Percentiles rank a stretch among this genome's conserved stretches.
phyloP scores from a whole-genome alignment of 2,888 invertebrate species.

The Eupsilia transversa region DNA sequence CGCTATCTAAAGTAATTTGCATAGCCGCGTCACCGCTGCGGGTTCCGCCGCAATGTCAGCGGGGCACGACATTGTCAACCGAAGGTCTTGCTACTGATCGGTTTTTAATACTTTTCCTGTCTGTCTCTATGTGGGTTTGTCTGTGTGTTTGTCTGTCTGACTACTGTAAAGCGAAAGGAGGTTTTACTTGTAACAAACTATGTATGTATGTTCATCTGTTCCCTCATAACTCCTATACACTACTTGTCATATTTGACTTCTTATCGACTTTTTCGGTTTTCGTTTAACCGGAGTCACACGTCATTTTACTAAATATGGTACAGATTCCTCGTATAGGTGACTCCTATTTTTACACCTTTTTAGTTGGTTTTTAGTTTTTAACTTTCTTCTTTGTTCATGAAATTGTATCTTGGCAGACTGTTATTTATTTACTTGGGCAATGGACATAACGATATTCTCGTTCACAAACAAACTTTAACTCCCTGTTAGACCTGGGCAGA shows the following conservation, averaged over 20 bases:
- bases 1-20: slow-evolving; percentile 53
- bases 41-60: slow-evolving; percentile 55
- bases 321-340: background rate
- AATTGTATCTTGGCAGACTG: background rate
- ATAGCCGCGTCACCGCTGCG: slow-evolving; percentile 43
- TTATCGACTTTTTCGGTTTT: background rate
- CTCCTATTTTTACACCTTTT: background rate
- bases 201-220: background rate
- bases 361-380: background rate
- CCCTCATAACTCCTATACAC: background rate
- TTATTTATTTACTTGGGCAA: background rate
- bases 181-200: background rate
- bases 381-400: background rate
- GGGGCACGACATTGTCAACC: slow-evolving; percentile 48
- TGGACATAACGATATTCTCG: background rate
- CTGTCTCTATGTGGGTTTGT: background rate
- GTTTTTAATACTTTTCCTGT: slow-evolving; percentile 55
- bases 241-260: background rate
- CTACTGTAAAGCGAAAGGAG: background rate
- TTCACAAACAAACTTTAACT: background rate
- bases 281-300: background rate
- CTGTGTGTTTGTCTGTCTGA: slow-evolving; percentile 10
- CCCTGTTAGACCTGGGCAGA: background rate
- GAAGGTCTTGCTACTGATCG: slow-evolving; percentile 53
- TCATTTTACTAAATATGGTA: background rate